Conservation (phyloP, 2,888 invertebrate genomes). For the Tanypteryx hageni region DNA sequence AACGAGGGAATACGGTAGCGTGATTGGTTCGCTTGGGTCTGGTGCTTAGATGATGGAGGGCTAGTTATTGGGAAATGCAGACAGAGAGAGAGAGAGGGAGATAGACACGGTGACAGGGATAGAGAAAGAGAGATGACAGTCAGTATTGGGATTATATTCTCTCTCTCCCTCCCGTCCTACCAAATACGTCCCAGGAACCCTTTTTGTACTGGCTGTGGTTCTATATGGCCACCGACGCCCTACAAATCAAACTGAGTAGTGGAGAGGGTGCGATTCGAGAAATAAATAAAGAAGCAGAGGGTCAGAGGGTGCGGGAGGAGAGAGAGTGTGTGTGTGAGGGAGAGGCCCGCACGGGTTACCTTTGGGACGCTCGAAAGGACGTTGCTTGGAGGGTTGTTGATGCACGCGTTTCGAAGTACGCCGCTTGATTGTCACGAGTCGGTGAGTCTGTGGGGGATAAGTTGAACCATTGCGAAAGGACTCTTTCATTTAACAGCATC, state of each 20-base stretch:
- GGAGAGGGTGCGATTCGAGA: neutral
- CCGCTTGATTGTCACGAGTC: neutral
- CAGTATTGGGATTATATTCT: neutral
- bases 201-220: neutral
- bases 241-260: slow-evolving; percentile 4
- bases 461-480: no score
- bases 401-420: neutral
- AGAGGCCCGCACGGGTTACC: neutral
- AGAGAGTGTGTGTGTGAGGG: neutral
- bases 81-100: neutral
- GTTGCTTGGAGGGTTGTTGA: neutral
- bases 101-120: no score
- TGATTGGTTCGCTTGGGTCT: neutral
- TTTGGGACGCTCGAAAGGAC: neutral
- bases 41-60: neutral
- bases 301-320: neutral
- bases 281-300: no score
- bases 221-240: neutral
- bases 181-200: neutral
- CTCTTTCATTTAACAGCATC: no score
- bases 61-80: neutral
- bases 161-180: neutral
- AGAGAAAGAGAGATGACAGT: neutral
- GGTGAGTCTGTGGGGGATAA: no score
- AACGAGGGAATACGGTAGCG: neutral